phyloP scores from a whole-genome alignment of 2,888 invertebrate species.

The Disparrhopalites patrizii region DNA sequence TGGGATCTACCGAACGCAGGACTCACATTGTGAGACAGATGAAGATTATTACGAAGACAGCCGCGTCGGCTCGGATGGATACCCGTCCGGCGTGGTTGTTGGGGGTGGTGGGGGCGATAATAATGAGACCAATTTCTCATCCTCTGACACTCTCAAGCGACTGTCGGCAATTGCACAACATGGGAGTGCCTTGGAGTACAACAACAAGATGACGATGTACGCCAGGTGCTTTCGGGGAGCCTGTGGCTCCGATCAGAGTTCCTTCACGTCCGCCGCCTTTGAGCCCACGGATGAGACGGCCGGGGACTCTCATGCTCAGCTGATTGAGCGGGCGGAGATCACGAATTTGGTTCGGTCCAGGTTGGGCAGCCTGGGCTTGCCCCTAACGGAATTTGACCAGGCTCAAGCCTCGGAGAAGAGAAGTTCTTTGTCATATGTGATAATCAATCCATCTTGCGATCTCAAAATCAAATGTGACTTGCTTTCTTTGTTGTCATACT shows the following conservation, averaged over 20 bases:
- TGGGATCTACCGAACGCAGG: slow-evolving; percentile 94
- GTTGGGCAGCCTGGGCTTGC: slow-evolving; percentile 89
- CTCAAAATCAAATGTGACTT: slow-evolving; percentile 69
- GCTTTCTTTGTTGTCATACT: not conserved
- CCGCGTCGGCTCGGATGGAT: slow-evolving; percentile 25
- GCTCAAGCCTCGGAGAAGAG: slow-evolving; percentile 76
- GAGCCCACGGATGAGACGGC: slow-evolving; percentile 62
- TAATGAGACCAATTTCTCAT: slow-evolving; percentile 38
- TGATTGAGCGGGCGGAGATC: slow-evolving; percentile 92
- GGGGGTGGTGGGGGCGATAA: no score
- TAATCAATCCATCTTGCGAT: slow-evolving; percentile 97
- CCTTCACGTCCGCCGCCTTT: slow-evolving; percentile 45
- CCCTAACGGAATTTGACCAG: slow-evolving; percentile 87
- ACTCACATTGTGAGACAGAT: slow-evolving; percentile 57
- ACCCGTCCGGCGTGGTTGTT: slow-evolving; percentile 18
- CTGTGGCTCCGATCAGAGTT: slow-evolving; percentile 43
- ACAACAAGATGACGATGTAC: slow-evolving; percentile 31
- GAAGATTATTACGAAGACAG: slow-evolving; percentile 42
- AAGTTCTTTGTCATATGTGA: slow-evolving; percentile 90
- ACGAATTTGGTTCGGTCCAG: slow-evolving; percentile 88
- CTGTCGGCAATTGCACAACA: slow-evolving; percentile 30
- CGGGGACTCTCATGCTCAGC: slow-evolving; percentile 80
- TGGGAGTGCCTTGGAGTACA: slow-evolving; percentile 17
- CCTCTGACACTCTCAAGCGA: slow-evolving; percentile 38
- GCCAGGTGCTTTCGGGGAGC: slow-evolving; percentile 41